A percentile compares a stretch with the other conserved stretches of the same genome.
Evolutionary conservation across 2,888 invertebrate genomes (phyloP).

Genomic region (Calameuta idolon): DNA sequence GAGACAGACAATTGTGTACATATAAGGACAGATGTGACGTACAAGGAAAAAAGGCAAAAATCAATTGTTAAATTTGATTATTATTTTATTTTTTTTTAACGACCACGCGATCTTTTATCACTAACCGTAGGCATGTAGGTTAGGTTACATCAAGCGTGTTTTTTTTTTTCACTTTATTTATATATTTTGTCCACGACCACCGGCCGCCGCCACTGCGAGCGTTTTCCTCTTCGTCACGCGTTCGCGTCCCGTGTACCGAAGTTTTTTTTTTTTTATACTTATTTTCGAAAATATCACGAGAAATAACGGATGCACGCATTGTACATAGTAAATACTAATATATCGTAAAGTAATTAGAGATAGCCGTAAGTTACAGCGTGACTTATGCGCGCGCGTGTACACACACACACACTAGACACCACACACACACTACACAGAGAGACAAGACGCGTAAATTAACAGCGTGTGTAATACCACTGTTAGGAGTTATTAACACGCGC

Average conservation of each 20-base stretch:
- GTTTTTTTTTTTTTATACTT: slow-evolving; percentile 11
- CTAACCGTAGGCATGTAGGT: not conserved
- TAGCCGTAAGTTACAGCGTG: slow-evolving; percentile 32
- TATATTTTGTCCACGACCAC: not conserved
- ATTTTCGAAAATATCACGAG: slow-evolving; percentile 35
- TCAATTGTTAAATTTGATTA: not conserved
- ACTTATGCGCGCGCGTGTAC: not conserved
- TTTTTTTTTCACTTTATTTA: not conserved
- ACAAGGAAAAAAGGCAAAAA: not conserved
- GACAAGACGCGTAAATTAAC: not conserved
- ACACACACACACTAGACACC: not conserved
- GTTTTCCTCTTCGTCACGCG: not conserved
- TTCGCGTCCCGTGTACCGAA: not conserved
- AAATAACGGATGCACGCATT: slow-evolving; percentile 49
- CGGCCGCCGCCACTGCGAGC: not conserved
- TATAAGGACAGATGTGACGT: slow-evolving; percentile 14
- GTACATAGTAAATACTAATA: slow-evolving; percentile 60
- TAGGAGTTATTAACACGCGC: not conserved
- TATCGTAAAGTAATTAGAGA: slow-evolving; percentile 58
- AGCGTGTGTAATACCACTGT: not conserved
- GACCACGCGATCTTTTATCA: not conserved
- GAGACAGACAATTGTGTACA: slow-evolving; percentile 5
- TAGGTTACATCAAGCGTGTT: not conserved
- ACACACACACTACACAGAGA: not conserved
- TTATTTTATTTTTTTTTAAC: not conserved